Conservation (phyloP, 2,888 invertebrate species). For the Abrostola tripartita region DNA sequence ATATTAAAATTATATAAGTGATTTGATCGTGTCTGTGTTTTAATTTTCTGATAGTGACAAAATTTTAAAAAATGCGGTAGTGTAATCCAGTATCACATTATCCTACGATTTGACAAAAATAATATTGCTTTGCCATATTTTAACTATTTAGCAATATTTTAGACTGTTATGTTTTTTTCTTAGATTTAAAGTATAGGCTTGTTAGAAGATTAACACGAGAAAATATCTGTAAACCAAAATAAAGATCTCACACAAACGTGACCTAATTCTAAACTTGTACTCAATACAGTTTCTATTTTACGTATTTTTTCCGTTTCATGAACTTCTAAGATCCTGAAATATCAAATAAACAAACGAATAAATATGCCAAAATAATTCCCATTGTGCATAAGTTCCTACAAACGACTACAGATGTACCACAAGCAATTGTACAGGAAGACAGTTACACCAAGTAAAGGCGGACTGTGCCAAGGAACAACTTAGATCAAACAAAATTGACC, state of each 20-base stretch:
- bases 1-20: too few relatives aligned
- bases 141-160: too few relatives aligned
- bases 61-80: too few relatives aligned
- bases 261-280: background rate
- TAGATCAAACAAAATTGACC: constrained; percentile 16
- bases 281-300: background rate
- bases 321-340: constrained; percentile 11
- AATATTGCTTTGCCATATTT: too few relatives aligned
- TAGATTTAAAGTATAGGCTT: too few relatives aligned
- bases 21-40: too few relatives aligned
- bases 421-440: constrained; percentile 73
- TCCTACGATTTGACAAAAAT: too few relatives aligned
- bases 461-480: constrained; percentile 24
- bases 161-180: too few relatives aligned
- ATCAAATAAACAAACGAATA: constrained; percentile 29
- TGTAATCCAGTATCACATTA: too few relatives aligned
- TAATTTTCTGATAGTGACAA: too few relatives aligned
- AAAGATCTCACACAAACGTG: background rate
- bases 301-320: constrained; percentile 3
- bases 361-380: constrained; percentile 32
- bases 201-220: too few relatives aligned
- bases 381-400: constrained; percentile 62
- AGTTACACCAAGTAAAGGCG: constrained; percentile 66
- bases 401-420: constrained; percentile 65
- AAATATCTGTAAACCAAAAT: too few relatives aligned